A percentile compares a stretch with the other conserved stretches of the same genome.
Evolutionary conservation across 2,888 invertebrate genomes (phyloP).

Genomic region (Drosophila limbata): DNA sequence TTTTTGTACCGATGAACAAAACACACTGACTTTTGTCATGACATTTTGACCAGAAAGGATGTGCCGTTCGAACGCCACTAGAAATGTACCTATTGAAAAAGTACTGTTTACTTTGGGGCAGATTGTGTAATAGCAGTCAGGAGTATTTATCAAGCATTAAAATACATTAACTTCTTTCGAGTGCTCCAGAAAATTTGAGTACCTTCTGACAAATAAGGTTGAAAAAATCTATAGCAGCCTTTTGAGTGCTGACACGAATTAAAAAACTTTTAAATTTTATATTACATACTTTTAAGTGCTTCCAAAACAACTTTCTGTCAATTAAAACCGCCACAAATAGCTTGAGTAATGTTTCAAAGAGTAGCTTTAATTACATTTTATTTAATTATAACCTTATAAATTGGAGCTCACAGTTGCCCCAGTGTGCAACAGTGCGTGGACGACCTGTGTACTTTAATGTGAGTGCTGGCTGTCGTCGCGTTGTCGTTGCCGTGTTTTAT

Average conservation of each 20-base stretch:
- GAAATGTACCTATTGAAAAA: too few relatives aligned
- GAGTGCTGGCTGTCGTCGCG: conserved; percentile 3
- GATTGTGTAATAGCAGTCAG: too few relatives aligned
- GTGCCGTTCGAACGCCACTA: too few relatives aligned
- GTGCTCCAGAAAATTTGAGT: background rate
- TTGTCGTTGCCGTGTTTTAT: conserved; percentile 11
- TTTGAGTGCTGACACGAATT: background rate
- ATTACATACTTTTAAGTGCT: background rate
- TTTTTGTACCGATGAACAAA: too few relatives aligned
- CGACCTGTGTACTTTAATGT: conserved; percentile 23
- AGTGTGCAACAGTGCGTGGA: conserved; percentile 42
- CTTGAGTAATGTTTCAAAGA: background rate
- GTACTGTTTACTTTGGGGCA: too few relatives aligned
- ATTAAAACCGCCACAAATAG: background rate
- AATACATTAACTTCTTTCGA: background rate
- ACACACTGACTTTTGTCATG: too few relatives aligned
- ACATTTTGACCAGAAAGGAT: too few relatives aligned
- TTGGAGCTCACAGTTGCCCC: conserved; percentile 15
- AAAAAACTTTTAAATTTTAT: background rate
- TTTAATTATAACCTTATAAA: conserved; percentile 3
- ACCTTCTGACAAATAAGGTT: background rate
- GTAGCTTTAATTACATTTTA: background rate
- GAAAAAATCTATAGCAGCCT: background rate
- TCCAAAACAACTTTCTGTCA: background rate
- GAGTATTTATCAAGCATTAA: background rate